Percentiles rank a stretch among this genome's conserved stretches.
phyloP scores from a whole-genome alignment of 2,797 vertebrate genomes.

The Muraenolepis orangiensis region DNA sequence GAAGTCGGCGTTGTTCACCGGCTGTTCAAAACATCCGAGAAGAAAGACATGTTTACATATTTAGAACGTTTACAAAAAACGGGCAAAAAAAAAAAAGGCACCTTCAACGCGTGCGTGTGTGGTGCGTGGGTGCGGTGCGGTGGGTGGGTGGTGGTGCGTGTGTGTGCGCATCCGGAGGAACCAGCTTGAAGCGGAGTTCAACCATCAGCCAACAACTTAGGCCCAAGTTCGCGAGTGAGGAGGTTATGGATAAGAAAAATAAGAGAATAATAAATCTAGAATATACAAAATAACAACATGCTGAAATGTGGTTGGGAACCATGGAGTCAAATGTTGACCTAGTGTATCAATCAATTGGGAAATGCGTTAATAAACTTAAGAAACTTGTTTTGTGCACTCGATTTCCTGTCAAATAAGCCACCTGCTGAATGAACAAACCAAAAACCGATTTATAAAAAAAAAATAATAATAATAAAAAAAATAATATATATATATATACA shows the following conservation, averaged over 20 bases:
- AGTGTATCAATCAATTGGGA: not conserved
- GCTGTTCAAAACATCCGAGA: conserved; percentile 61
- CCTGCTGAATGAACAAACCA: not conserved
- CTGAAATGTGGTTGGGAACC: too few species aligned
- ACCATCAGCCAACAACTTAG: too few species aligned
- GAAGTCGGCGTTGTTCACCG: conserved; percentile 94
- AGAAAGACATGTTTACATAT: not conserved
- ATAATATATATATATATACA: too few species aligned
- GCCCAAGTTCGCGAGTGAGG: too few species aligned
- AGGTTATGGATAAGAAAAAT: not conserved
- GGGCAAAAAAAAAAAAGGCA: not conserved
- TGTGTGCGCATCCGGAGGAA: not conserved
- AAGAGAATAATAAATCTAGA: too few species aligned
- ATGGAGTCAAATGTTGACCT: not conserved
- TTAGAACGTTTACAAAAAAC: too few species aligned
- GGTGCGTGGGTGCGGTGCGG: too few species aligned
- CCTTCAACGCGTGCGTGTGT: not conserved
- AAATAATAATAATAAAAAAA: not conserved
- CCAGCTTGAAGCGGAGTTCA: too few species aligned
- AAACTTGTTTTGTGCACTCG: not conserved
- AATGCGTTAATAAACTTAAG: not conserved
- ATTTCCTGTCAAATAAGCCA: not conserved
- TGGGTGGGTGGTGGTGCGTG: too few species aligned
- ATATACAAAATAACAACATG: not conserved
- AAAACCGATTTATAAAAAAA: too few species aligned